Conservation (phyloP, 2,888 invertebrate genomes). For the Netelia melanura region DNA sequence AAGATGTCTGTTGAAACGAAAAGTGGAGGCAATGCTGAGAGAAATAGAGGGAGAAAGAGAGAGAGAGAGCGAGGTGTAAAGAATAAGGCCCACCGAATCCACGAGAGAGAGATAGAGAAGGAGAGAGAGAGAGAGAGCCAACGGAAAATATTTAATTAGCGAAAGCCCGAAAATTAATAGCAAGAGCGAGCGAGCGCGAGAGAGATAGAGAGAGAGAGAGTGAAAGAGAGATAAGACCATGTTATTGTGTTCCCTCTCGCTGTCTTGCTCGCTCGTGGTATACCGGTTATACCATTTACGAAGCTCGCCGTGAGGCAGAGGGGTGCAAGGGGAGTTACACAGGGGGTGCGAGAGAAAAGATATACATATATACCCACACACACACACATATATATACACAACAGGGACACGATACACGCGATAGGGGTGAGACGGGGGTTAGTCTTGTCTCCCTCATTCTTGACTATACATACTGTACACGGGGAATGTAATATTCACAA, state of each 20-base stretch:
- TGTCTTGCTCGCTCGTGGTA: conserved; percentile 54
- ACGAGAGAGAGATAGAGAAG: not conserved
- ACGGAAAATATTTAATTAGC: conserved; percentile 84
- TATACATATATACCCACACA: not conserved
- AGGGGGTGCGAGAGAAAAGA: conserved; percentile 1
- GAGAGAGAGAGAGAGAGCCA: conserved; percentile 36
- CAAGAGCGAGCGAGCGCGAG: conserved; percentile 74
- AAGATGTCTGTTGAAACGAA: not conserved
- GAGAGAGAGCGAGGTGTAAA: conserved; percentile 2
- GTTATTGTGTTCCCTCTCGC: conserved; percentile 56
- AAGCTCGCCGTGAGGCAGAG: conserved; percentile 42
- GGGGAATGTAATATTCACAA: conserved; percentile 84
- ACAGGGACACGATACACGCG: conserved; percentile 53
- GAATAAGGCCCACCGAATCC: conserved; percentile 20
- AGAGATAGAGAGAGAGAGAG: conserved; percentile 73
- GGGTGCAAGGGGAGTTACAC: conserved; percentile 24
- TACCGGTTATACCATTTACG: conserved; percentile 59
- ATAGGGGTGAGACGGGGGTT: conserved; percentile 48
- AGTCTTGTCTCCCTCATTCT: conserved; percentile 59
- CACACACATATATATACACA: conserved; percentile 24
- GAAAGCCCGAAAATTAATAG: conserved; percentile 83
- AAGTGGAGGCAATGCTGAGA: not conserved
- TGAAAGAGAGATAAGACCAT: conserved; percentile 69
- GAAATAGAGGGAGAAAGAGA: conserved; percentile 5
- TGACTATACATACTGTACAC: conserved; percentile 76